Evolutionary conservation across 2,113 vertebrate species (phyloP).

Genomic region (Archilochus colubris): DNA sequence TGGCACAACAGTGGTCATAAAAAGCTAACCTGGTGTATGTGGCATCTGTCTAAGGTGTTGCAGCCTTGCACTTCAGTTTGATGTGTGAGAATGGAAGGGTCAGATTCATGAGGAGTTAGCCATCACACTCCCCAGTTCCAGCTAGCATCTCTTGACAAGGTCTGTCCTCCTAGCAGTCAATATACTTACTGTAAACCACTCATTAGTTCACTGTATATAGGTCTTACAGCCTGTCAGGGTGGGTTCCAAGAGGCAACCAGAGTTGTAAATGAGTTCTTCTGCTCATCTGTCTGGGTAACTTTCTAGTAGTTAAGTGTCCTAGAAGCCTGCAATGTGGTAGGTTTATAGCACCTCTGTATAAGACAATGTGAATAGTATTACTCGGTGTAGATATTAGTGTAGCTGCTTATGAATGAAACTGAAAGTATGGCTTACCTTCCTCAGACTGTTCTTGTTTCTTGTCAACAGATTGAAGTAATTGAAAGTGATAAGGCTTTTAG

Average conservation of each 20-base stretch:
- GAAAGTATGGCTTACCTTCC: neutral
- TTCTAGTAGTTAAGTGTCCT: neutral
- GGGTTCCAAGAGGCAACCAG: neutral
- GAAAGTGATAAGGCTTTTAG: conserved; percentile 84
- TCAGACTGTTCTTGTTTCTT: neutral
- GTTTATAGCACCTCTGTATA: neutral
- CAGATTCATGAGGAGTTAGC: neutral
- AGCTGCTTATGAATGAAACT: neutral
- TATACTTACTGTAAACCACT: neutral
- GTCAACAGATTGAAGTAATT: conserved; percentile 89
- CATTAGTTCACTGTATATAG: neutral
- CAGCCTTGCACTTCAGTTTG: neutral
- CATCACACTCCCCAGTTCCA: neutral
- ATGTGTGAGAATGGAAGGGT: neutral
- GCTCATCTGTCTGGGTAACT: neutral
- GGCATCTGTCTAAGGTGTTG: neutral
- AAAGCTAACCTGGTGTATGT: neutral
- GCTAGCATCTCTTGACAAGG: neutral
- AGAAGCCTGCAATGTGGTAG: neutral
- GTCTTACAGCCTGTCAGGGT: neutral
- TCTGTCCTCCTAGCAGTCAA: neutral
- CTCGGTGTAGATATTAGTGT: neutral
- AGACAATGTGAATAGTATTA: neutral
- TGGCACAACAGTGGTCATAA: neutral
- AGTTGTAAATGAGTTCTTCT: neutral